A percentile compares a stretch with the other conserved stretches of the same genome.
Conservation (phyloP, 1,140 invertebrate genomes). For the Wasmannia auropunctata region DNA sequence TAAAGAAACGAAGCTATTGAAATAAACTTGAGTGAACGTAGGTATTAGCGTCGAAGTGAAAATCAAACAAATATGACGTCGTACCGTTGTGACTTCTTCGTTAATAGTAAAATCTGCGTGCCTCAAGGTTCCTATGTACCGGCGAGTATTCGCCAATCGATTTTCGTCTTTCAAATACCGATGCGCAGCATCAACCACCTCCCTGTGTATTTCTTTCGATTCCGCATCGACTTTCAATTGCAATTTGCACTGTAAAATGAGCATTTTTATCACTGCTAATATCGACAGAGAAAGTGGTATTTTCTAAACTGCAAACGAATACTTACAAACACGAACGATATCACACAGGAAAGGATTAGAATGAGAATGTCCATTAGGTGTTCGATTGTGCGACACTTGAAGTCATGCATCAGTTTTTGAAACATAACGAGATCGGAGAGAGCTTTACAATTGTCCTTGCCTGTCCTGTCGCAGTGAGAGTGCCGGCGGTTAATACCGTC, state of each 20-base stretch:
- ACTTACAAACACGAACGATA: conserved; percentile 92
- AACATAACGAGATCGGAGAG: conserved; percentile 90
- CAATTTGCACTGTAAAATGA: conserved; percentile 87
- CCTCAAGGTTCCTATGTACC: conserved; percentile 89
- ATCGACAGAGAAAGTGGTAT: background rate
- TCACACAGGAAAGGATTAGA: conserved; percentile 93
- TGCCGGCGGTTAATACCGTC: conserved; percentile 91
- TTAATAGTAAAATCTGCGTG: conserved; percentile 88
- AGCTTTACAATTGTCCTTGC: conserved; percentile 88
- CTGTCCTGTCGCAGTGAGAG: conserved; percentile 89
- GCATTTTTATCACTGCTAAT: conserved; percentile 25
- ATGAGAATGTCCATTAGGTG: conserved; percentile 93
- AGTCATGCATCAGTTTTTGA: conserved; percentile 95
- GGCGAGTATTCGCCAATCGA: conserved; percentile 88
- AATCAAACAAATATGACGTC: conserved; percentile 60
- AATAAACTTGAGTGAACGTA: conserved; percentile 38
- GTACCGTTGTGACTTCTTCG: conserved; percentile 89
- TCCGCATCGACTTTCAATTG: conserved; percentile 86
- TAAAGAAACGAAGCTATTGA: background rate
- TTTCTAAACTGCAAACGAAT: conserved; percentile 29
- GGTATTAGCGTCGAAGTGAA: background rate
- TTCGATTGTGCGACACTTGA: conserved; percentile 93
- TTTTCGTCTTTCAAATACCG: conserved; percentile 90
- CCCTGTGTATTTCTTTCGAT: conserved; percentile 84
- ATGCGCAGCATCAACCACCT: conserved; percentile 88